These are phyloP conservation scores for Typhlichthys eigenmanni DNA, from an alignment of 2,797 vertebrate species.

Conservation along the genomic window DNA sequence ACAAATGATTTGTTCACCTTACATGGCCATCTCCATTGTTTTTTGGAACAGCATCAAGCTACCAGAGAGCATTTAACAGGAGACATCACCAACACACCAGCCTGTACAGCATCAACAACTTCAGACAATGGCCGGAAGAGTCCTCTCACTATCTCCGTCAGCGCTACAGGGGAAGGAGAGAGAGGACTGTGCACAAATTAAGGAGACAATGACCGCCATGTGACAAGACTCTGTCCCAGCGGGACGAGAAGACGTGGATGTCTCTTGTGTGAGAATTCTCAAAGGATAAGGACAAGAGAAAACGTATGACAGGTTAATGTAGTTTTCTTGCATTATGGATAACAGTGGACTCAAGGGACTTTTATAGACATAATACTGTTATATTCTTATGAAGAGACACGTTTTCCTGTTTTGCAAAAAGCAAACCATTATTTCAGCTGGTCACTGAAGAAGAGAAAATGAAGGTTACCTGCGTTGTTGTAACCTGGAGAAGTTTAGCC, in stretches of 20 bases:
- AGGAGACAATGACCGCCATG: constrained; percentile 78
- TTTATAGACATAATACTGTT: constrained; percentile 67
- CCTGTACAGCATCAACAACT: constrained; percentile 79
- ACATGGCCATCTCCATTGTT: constrained; percentile 2
- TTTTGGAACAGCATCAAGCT: constrained; percentile 85
- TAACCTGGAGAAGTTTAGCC: constrained; percentile 21
- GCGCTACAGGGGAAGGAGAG: constrained; percentile 80
- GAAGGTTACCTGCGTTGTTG: constrained; percentile 9
- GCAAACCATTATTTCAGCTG: constrained; percentile 66
- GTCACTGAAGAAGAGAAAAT: constrained; percentile 69
- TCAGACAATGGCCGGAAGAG: constrained; percentile 80
- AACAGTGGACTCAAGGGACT: constrained; percentile 68
- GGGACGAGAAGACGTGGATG: constrained; percentile 42
- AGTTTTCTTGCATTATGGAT: constrained; percentile 49
- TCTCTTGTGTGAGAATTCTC: constrained; percentile 57
- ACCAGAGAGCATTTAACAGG: constrained; percentile 88
- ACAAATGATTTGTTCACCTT: neutral
- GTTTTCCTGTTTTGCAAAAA: constrained; percentile 56
- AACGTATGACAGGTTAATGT: constrained; percentile 45
- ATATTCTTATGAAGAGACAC: constrained; percentile 57
- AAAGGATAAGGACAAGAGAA: constrained; percentile 58
- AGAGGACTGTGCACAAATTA: constrained; percentile 66
- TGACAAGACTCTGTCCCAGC: constrained; percentile 31
- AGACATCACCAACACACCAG: constrained; percentile 87
- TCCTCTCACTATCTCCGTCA: constrained; percentile 78